Evolutionary conservation across 2,113 vertebrate genomes (phyloP), one percentile per base, ranked within the genome.

Genomic region (Phrynocephalus versicolor): DNA sequence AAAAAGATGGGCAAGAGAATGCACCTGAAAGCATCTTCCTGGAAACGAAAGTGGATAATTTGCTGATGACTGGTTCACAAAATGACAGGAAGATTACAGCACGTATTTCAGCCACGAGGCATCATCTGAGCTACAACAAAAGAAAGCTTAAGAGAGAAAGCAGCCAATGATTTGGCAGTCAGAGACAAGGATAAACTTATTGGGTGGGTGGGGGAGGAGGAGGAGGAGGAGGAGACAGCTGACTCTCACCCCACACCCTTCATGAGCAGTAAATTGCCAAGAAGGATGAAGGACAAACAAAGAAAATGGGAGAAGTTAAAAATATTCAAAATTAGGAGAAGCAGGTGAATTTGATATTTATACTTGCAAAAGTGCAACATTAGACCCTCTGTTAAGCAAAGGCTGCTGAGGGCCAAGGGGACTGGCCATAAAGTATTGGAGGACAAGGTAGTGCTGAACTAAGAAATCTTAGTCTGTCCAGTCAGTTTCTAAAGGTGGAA

Each of bases 71-170:
- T 85, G 71, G 73, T 51, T 91, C 37, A 88, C 90, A 41, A 90
- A 90, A 65, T 71, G 85, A 90, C 73, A 90, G 57, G 37, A 2
- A 35, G 39, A 89, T 85, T 77, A 93, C 82, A 88, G 89, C 93
- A 85, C 45, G 60, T 73, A 77, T 39, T 83, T 81, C 83, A 85
- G 83, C 70, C 35, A 69, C 30, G 57, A 85, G 25, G 37, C 19
- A 79, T 77, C 80, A 91, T 88, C 82, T 88, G 67, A 33, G 57
- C 51, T 60, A 19, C 33, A 91, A 65, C 39, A 73, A 60, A 70
- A 91, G 62, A 83, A 87, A 89, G 78, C 14, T 77, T 84, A 85
- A 75, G 89, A 79, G 71, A 91, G 81, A 64, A 33, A 60, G 35
- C 33, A 90, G 5, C 23, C 9, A 6, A 81, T 85, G 71, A 65